These are phyloP conservation scores for Mastomys natalensis DNA, from an alignment of 2,113 vertebrate genomes.

Conservation along the genomic window DNA sequence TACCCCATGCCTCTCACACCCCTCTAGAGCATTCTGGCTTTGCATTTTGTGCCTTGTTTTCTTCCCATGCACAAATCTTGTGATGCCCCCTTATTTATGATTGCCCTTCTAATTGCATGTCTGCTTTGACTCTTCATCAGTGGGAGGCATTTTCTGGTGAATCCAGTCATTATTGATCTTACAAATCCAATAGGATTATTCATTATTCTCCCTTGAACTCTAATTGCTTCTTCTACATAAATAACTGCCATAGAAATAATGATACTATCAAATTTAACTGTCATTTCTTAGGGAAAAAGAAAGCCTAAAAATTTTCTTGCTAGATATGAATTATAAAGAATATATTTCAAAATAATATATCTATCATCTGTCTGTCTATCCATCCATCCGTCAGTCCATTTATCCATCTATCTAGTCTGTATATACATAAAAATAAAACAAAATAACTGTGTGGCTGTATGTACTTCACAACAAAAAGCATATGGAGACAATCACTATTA, in stretches of 20 bases:
- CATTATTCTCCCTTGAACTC: constrained; percentile 14
- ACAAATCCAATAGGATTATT: background rate
- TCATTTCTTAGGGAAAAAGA: constrained; percentile 8
- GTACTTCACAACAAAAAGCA: background rate
- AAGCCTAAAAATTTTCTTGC: background rate
- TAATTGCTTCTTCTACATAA: background rate
- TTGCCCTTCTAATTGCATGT: background rate
- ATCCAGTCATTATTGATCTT: background rate
- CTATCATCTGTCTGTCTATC: background rate
- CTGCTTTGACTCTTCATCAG: background rate
- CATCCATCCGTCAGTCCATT: too few relatives aligned
- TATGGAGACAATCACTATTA: background rate
- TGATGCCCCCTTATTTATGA: background rate
- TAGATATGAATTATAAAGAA: background rate
- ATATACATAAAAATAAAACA: background rate
- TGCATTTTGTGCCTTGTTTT: background rate
- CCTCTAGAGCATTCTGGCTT: background rate
- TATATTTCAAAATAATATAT: background rate
- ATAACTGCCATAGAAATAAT: background rate
- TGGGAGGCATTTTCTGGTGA: background rate
- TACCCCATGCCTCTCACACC: too few relatives aligned
- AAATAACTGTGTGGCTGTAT: background rate
- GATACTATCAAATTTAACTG: background rate
- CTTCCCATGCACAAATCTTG: background rate
- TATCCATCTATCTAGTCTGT: background rate